phyloP scores from a whole-genome alignment of 2,797 vertebrate genomes.

The Lithobates pipiens region DNA sequence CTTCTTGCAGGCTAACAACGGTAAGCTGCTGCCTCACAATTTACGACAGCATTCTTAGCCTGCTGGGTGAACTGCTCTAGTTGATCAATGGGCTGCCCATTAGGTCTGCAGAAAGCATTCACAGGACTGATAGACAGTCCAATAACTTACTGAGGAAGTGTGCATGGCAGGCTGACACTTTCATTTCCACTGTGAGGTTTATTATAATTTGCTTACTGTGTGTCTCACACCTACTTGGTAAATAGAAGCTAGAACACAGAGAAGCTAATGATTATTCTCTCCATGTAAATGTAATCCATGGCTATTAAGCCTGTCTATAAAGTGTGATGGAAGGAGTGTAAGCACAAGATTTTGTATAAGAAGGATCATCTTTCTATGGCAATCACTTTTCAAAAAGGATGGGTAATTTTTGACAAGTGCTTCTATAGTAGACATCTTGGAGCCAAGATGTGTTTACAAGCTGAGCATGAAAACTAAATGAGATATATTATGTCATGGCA shows the following conservation, averaged over 20 bases:
- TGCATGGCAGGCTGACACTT: no score
- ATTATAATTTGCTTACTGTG: no score
- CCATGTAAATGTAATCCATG: slow-evolving; percentile 10
- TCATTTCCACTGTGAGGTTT: no score
- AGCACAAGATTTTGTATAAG: slow-evolving; percentile 14
- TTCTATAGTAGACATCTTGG: slow-evolving; percentile 43
- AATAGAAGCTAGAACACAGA: slow-evolving; percentile 13
- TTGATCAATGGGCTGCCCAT: no score
- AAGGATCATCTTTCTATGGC: slow-evolving; percentile 53
- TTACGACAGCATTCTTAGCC: no score
- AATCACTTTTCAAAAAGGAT: slow-evolving; percentile 48
- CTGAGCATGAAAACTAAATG: slow-evolving; percentile 31
- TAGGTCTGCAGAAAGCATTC: no score
- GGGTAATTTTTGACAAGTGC: slow-evolving; percentile 48
- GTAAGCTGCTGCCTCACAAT: no score
- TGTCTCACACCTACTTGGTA: neutral
- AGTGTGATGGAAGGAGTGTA: neutral
- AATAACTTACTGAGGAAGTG: no score
- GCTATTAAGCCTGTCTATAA: slow-evolving; percentile 7
- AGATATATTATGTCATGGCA: slow-evolving; percentile 27
- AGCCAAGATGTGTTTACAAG: slow-evolving; percentile 50
- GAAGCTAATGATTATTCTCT: slow-evolving; percentile 35
- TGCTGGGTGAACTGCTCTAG: no score
- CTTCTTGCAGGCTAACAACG: no score
- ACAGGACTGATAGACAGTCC: no score